Conservation (phyloP, 2,113 vertebrate species). For the Baryphthengus martii region DNA sequence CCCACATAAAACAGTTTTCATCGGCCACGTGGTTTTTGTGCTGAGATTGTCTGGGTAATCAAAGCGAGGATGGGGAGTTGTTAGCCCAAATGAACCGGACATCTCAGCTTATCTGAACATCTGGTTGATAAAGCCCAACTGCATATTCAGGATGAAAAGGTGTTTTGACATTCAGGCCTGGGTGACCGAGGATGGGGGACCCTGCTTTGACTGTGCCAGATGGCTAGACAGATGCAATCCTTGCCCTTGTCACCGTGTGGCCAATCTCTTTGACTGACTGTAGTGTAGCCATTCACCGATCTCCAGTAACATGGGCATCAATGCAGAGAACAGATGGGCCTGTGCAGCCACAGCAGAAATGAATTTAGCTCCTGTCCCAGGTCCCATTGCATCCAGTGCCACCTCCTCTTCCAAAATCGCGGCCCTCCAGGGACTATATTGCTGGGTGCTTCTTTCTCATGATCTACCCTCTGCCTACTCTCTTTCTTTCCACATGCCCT, state of each 20-base stretch:
- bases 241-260: constrained; percentile 62
- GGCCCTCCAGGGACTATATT: neutral
- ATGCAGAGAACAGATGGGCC: constrained; percentile 52
- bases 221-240: constrained; percentile 53
- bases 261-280: constrained; percentile 65
- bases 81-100: constrained; percentile 50
- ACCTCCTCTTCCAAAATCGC: neutral
- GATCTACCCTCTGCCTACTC: neutral
- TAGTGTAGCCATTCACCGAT: constrained; percentile 41
- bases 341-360: neutral
- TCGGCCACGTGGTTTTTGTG: constrained; percentile 20
- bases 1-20: constrained; percentile 16
- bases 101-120: constrained; percentile 59
- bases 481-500: neutral
- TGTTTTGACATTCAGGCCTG: constrained; percentile 69
- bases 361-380: constrained; percentile 41
- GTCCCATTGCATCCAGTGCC: neutral
- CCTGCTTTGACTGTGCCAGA: constrained; percentile 29
- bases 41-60: constrained; percentile 31
- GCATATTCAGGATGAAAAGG: neutral
- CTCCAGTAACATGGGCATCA: constrained; percentile 3
- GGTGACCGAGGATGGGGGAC: constrained; percentile 51
- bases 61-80: constrained; percentile 42
- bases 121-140: constrained; percentile 51
- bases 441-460: neutral